Percentiles rank a stretch among this genome's conserved stretches.
Conservation (phyloP, 2,113 vertebrate genomes). For the Acinonyx jubatus region DNA sequence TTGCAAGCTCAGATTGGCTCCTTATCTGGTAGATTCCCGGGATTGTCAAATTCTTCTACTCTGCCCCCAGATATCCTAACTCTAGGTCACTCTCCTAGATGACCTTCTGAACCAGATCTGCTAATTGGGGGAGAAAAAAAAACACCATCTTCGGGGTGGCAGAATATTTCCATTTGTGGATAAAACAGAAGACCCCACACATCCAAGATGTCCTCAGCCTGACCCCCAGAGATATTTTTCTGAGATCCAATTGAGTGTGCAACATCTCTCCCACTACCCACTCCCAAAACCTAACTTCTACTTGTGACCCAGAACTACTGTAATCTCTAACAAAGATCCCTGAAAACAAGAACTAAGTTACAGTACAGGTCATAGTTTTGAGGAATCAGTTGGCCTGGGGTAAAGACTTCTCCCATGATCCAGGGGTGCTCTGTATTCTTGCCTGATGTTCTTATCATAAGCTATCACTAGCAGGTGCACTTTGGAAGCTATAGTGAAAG, state of each 20-base stretch:
- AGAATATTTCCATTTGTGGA: neutral
- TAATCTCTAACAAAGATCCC: neutral
- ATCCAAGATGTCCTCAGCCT: neutral
- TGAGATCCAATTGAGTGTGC: neutral
- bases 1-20: neutral
- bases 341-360: neutral
- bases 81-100: neutral
- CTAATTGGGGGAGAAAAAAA: neutral
- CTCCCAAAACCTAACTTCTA: neutral
- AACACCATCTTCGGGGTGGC: neutral
- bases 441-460: neutral
- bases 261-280: neutral
- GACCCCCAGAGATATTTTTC: neutral
- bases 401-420: neutral
- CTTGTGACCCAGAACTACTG: neutral
- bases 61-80: neutral
- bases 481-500: neutral
- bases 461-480: neutral
- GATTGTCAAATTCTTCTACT: neutral
- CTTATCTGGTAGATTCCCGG: neutral
- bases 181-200: neutral
- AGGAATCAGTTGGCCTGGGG: neutral
- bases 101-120: neutral
- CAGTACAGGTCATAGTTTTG: neutral
- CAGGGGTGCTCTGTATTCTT: neutral